phyloP scores from a whole-genome alignment of 2,797 vertebrate species.

The Salarias fasciatus region DNA sequence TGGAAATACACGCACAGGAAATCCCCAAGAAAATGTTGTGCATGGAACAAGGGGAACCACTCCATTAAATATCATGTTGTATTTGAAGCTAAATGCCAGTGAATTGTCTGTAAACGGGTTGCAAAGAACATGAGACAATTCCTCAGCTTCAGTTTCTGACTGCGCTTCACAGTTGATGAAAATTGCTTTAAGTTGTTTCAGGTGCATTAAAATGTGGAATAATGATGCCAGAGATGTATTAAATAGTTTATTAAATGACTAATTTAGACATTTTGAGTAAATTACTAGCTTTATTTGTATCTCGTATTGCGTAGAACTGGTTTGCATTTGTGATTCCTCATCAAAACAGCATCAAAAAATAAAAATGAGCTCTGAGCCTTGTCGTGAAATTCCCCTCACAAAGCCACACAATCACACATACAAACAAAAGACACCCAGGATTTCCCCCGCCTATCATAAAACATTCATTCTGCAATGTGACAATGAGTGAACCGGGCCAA shows the following conservation, averaged over 20 bases:
- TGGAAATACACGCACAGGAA: neutral
- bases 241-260: neutral
- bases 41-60: conserved; percentile 6
- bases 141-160: neutral
- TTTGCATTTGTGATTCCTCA: no score
- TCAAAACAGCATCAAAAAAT: no score
- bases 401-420: neutral
- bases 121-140: conserved; percentile 1
- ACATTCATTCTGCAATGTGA: conserved; percentile 64
- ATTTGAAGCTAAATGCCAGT: conserved; percentile 27
- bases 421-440: conserved; percentile 5
- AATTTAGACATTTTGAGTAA: no score
- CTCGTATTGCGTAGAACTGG: no score
- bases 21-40: neutral
- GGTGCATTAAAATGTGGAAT: neutral
- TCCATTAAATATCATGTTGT: conserved; percentile 7
- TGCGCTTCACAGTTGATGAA: neutral
- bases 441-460: conserved; percentile 51
- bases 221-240: neutral
- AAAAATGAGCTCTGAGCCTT: no score
- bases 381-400: no score
- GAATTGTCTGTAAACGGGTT: conserved; percentile 5
- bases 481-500: conserved; percentile 61
- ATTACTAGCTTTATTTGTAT: neutral
- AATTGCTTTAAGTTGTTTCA: neutral